Conservation (phyloP, 2,113 vertebrate species). For the Trochalopteron elliotii region DNA sequence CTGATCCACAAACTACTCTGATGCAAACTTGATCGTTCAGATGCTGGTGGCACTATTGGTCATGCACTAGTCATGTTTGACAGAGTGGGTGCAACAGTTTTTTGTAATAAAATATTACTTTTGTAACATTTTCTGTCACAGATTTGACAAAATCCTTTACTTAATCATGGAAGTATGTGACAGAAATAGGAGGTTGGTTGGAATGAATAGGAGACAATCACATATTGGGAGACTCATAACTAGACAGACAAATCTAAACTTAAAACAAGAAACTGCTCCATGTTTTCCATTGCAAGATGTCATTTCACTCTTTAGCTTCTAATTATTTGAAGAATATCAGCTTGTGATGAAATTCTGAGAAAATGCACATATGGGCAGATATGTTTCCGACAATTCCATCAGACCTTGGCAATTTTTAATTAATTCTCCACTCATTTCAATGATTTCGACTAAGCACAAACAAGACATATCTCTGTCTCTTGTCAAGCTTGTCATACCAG, state of each 20-base stretch:
- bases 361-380: background rate
- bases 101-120: background rate
- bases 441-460: background rate
- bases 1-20: background rate
- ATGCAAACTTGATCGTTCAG: background rate
- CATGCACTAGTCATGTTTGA: background rate
- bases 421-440: background rate
- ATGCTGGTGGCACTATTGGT: background rate
- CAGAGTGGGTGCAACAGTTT: background rate
- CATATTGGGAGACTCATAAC: fast-evolving
- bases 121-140: background rate
- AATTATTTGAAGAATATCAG: background rate
- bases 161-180: background rate
- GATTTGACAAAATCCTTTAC: background rate
- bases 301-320: background rate
- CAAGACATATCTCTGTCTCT: background rate
- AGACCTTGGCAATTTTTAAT: background rate
- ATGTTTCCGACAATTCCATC: background rate
- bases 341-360: background rate
- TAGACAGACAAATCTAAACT: background rate
- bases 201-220: background rate
- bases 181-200: background rate
- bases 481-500: background rate
- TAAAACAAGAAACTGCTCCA: background rate
- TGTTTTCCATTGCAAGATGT: background rate